Evolutionary conservation across 1,140 invertebrate genomes (phyloP).

Genomic region (Neotoxoptera formosana): DNA sequence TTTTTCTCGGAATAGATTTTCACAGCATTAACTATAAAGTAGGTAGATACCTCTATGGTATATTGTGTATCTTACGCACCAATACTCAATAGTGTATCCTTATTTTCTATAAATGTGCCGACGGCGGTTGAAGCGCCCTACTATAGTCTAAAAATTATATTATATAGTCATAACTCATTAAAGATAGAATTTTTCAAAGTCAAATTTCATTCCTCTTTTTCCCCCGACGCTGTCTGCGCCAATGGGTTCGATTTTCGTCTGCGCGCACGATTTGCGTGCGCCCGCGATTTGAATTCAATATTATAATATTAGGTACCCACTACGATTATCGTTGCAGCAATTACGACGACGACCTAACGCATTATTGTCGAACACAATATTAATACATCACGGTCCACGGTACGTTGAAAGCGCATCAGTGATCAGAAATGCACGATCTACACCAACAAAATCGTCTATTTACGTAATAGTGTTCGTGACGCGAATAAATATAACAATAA

Average conservation of each 20-base stretch:
- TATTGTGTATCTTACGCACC: not conserved
- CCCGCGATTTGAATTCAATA: not conserved
- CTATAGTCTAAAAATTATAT: not conserved
- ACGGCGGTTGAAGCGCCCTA: not conserved
- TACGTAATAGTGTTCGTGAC: not conserved
- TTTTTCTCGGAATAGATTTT: too few species aligned
- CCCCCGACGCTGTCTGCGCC: not conserved
- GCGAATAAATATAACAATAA: not conserved
- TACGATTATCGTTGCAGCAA: not conserved
- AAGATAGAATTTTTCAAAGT: not conserved
- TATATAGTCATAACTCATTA: not conserved
- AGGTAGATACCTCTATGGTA: not conserved
- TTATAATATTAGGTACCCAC: not conserved
- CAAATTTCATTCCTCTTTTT: not conserved
- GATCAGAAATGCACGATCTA: slow-evolving; percentile 6
- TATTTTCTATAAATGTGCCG: not conserved
- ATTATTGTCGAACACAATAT: not conserved
- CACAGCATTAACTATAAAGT: not conserved
- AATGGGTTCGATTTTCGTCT: not conserved
- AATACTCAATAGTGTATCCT: not conserved
- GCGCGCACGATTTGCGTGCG: not conserved
- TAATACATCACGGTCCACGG: not conserved
- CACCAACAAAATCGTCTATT: not conserved
- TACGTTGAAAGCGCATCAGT: not conserved
- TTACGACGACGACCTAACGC: not conserved